These are phyloP conservation scores for Epicampocera succincta DNA, from an alignment of 2,888 invertebrate genomes.

Conservation along the genomic window DNA sequence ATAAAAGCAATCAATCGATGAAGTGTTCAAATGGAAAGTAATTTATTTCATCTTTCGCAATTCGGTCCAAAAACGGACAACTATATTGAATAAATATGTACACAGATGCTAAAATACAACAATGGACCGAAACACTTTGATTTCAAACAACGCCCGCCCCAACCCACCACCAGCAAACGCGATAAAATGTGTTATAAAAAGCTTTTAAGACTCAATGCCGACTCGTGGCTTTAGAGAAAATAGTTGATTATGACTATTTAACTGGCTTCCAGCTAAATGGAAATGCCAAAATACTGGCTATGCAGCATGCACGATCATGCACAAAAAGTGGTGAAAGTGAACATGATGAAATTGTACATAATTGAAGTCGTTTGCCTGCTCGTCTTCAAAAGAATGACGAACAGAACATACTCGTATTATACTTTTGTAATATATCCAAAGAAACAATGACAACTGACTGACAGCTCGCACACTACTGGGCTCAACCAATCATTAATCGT, in stretches of 20 bases:
- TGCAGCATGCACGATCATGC: too few relatives aligned
- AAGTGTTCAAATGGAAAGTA: slow-evolving; percentile 76
- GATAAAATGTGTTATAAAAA: slow-evolving; percentile 25
- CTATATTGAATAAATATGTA: slow-evolving; percentile 14
- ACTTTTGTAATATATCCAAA: background rate
- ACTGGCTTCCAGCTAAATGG: background rate
- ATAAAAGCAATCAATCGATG: slow-evolving; percentile 78
- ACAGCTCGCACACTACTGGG: slow-evolving; percentile 55
- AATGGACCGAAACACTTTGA: slow-evolving; percentile 20
- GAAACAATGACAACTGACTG: slow-evolving; percentile 61
- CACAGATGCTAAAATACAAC: slow-evolving; percentile 8
- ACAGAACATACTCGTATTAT: too few relatives aligned
- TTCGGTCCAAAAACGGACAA: background rate
- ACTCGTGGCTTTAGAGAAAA: background rate
- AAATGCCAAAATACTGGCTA: too few relatives aligned
- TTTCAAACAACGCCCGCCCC: slow-evolving; percentile 46
- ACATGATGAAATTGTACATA: too few relatives aligned
- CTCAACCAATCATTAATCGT: background rate
- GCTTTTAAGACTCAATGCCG: background rate
- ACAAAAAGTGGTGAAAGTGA: too few relatives aligned
- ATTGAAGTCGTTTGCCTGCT: too few relatives aligned
- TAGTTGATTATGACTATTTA: too few relatives aligned
- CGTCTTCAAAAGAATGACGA: too few relatives aligned
- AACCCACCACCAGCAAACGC: too few relatives aligned
- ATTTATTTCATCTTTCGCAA: slow-evolving; percentile 8